Base-by-base conservation (phyloP, 2,797 vertebrate genomes). In the Natrix natrix region DNA sequence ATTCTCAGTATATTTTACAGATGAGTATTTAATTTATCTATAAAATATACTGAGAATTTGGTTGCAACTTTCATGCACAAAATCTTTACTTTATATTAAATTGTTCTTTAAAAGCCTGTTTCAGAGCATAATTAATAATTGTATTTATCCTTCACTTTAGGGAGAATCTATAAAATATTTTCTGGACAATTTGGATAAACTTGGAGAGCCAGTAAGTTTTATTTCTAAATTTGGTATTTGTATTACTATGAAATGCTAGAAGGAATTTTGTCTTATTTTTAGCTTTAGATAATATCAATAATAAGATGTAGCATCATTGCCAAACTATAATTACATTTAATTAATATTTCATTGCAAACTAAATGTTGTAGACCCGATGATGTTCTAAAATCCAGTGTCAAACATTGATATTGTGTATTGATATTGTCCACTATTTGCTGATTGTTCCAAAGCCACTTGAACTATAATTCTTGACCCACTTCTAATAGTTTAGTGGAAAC, bases 111-210 rank as follows among this genome's bases (percentile, higher is more conserved):
- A 37, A 92, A 95, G 69, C 66, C 83, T 20, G 59, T 60, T 12
- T 93, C 94, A 95, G 55, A 92, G 95, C 66, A 69, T 56, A 43
- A 91, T 93, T 91, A 94, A 96, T 97, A 90, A 52, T 0, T 95
- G 94, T 91, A 89, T 94, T 96, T 95, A 97, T 92, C 94, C 91
- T 93, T 95, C 92, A 98, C 94, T 97, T 94, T 95, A 99, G 99
- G 99, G 99, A 92, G 99, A 99, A 98, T 99, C 99, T 90, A 99
- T 99, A 96, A 99, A 99, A 97, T 99, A 99, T 98, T 99, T 99
- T 98, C 98, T 99, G 98, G 99, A 99, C 98, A 98, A 99, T 98
- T 98, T 99, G 98, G 99, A 99, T 98, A 99, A 99, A 98, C 98
- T 99, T 56, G 98, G 99, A 97, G 98, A 99, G 94, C 96, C 92